Conservation (phyloP, 2,113 vertebrate genomes). For the Gymnogyps californianus region DNA sequence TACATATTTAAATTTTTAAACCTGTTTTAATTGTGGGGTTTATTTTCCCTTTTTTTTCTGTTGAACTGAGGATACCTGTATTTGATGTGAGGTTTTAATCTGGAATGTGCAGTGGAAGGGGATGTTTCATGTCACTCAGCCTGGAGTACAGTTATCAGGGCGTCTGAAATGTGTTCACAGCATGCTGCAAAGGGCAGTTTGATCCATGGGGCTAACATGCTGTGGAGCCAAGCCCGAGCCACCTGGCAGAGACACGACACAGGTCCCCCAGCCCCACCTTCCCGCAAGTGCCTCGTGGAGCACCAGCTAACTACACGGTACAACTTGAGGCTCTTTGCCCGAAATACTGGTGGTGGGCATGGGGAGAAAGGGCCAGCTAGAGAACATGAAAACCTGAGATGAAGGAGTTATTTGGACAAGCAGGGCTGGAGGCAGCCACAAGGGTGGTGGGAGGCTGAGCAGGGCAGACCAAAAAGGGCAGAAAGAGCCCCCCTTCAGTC, state of each 20-base stretch:
- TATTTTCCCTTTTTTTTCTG: neutral
- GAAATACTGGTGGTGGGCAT: neutral
- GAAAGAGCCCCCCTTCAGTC: neutral
- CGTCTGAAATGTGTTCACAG: neutral
- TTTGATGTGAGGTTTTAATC: neutral
- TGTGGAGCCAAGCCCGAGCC: neutral
- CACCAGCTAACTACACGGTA: neutral
- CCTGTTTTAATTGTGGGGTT: neutral
- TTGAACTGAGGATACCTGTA: neutral
- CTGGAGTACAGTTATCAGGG: neutral
- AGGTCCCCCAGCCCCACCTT: neutral
- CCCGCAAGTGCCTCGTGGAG: neutral
- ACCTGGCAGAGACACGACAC: neutral
- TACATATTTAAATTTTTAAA: neutral
- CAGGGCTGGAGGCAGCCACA: neutral
- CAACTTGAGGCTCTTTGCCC: neutral
- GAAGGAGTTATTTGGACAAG: neutral
- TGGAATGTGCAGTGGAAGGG: neutral
- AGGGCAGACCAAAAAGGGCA: neutral
- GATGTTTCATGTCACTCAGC: neutral
- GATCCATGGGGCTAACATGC: neutral
- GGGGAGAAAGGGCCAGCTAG: neutral
- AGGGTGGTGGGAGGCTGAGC: neutral
- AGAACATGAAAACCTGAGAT: neutral
- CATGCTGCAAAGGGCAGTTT: neutral